Evolutionary conservation across 1,140 invertebrate genomes (phyloP).

Genomic region (Bactericera cockerelli): DNA sequence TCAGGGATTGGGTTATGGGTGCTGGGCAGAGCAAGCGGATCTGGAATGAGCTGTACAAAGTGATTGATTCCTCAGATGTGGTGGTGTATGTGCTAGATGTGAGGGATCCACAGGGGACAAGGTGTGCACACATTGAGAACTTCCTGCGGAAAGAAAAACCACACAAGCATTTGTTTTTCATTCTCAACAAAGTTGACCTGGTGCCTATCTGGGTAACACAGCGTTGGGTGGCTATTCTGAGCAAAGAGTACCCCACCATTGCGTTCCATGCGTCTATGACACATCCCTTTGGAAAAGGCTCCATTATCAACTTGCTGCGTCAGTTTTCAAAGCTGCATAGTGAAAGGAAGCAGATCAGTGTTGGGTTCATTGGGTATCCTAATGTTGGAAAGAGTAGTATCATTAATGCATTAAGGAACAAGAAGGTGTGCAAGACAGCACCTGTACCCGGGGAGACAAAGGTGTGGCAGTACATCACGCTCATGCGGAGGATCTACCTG

Average conservation of each 20-base stretch:
- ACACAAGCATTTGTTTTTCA: slow-evolving; percentile 88
- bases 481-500: slow-evolving; percentile 93
- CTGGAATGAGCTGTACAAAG: slow-evolving; percentile 99
- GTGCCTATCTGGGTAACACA: slow-evolving; percentile 96
- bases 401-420: slow-evolving; percentile 87
- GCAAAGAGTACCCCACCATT: slow-evolving; percentile 88
- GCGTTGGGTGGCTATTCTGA: slow-evolving; percentile 85
- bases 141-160: slow-evolving; percentile 69
- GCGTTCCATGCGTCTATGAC: slow-evolving; percentile 96
- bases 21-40: slow-evolving; percentile 93
- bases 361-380: slow-evolving; percentile 98
- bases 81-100: slow-evolving; percentile 69
- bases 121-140: slow-evolving; percentile 77
- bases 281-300: slow-evolving; percentile 95
- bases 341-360: slow-evolving; percentile 96
- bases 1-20: slow-evolving; percentile 71
- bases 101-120: slow-evolving; percentile 85
- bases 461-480: slow-evolving; percentile 98
- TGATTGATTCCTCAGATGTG: slow-evolving; percentile 97
- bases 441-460: slow-evolving; percentile 99
- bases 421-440: slow-evolving; percentile 96
- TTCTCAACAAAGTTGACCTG: slow-evolving; percentile 89
- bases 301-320: slow-evolving; percentile 86
- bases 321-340: slow-evolving; percentile 92
- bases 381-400: slow-evolving; percentile 98